phyloP scores from a whole-genome alignment of 2,113 vertebrate species.

The Phrynocephalus versicolor region DNA sequence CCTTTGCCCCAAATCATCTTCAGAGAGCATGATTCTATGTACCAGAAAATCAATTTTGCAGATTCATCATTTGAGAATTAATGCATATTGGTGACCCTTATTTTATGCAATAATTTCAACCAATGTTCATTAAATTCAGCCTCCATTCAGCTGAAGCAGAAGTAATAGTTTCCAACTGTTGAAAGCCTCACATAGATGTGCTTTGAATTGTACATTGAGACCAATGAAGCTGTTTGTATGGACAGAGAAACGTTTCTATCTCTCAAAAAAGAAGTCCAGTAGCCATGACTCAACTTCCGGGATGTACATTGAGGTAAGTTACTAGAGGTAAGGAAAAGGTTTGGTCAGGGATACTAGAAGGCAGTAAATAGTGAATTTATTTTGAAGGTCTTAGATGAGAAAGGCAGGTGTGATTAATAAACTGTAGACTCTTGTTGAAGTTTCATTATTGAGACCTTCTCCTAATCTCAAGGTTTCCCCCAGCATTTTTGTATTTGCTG shows the following conservation, averaged over 20 bases:
- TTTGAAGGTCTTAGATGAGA: not conserved
- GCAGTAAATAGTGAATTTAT: not conserved
- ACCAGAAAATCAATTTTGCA: not conserved
- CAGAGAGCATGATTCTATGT: not conserved
- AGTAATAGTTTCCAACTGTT: not conserved
- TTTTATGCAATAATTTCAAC: not conserved
- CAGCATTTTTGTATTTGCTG: not conserved
- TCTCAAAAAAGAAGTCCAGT: too few species aligned
- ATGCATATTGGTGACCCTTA: not conserved
- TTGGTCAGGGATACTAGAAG: not conserved
- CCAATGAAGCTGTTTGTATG: too few species aligned
- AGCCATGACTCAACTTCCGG: too few species aligned
- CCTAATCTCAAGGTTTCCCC: too few species aligned
- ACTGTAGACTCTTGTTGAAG: not conserved
- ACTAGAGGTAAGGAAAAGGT: not conserved
- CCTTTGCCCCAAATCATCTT: not conserved
- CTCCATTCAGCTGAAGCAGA: not conserved
- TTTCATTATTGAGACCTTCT: not conserved
- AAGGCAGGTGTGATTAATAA: not conserved
- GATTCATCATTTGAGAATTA: conserved; percentile 1
- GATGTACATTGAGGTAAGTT: not conserved
- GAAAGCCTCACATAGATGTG: not conserved
- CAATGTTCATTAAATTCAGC: not conserved
- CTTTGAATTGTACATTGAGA: not conserved
- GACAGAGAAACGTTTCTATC: too few species aligned